phyloP scores from a whole-genome alignment of 2,888 invertebrate species.

The Chloroclystis v-ata region DNA sequence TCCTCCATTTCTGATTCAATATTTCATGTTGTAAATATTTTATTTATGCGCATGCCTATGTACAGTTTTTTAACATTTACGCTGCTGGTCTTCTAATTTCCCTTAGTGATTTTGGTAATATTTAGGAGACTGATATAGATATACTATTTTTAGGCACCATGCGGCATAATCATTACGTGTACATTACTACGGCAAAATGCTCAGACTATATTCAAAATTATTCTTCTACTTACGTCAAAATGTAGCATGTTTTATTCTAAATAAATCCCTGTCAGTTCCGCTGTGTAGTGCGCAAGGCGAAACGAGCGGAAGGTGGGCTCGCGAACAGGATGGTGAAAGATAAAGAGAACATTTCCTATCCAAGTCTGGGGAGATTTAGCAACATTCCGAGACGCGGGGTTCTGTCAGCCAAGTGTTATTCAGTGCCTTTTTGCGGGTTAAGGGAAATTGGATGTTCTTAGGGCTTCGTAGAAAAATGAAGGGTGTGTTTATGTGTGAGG shows the following conservation, averaged over 20 bases:
- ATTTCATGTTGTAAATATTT: too few species aligned
- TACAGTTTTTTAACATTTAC: too few species aligned
- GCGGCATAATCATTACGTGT: too few species aligned
- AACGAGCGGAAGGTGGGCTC: conserved; percentile 68
- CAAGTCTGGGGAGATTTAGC: conserved; percentile 70
- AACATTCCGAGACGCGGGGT: conserved; percentile 59
- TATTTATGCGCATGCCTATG: too few species aligned
- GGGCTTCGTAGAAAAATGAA: conserved; percentile 6
- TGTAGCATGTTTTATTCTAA: conserved; percentile 52
- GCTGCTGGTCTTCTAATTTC: too few species aligned
- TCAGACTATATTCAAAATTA: conserved; percentile 8
- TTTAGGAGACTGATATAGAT: too few species aligned
- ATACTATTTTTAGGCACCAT: too few species aligned
- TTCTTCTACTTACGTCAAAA: conserved; percentile 33
- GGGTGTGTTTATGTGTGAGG: too few species aligned
- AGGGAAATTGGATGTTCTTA: conserved; percentile 22
- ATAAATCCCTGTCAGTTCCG: conserved; percentile 65
- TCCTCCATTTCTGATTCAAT: too few species aligned
- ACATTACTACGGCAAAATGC: neutral
- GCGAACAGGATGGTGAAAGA: conserved; percentile 75
- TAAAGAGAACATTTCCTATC: conserved; percentile 77
- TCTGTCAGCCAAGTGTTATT: conserved; percentile 47
- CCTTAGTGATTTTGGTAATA: too few species aligned
- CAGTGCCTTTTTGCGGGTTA: conserved; percentile 30
- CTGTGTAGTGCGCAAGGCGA: conserved; percentile 60